Evolutionary conservation across 2,888 invertebrate genomes (phyloP).

Genomic region (Odontocerum albicorne): DNA sequence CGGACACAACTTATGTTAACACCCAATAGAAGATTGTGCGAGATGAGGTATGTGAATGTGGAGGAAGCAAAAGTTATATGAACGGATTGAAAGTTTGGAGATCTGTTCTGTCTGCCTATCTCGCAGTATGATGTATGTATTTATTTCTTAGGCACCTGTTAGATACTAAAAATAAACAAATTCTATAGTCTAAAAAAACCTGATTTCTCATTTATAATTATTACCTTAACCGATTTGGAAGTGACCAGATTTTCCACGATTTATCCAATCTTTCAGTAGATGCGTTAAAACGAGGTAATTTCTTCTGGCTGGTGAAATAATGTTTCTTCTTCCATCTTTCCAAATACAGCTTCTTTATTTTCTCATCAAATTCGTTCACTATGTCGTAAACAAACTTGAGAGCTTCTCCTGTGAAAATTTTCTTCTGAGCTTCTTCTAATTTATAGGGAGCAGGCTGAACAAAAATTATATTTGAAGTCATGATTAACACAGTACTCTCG

Average conservation of each 20-base stretch:
- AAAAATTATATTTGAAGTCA: constrained; percentile 36
- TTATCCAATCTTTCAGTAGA: constrained; percentile 49
- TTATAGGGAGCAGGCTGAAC: constrained; percentile 57
- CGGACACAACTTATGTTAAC: no score
- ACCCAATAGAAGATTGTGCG: no score
- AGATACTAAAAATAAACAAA: neutral
- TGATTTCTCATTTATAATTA: no score
- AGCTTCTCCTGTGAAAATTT: constrained; percentile 59
- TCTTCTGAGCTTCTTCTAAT: constrained; percentile 56
- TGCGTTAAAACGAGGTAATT: constrained; percentile 10
- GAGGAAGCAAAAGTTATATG: neutral
- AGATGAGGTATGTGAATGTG: neutral
- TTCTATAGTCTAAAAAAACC: no score
- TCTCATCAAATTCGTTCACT: constrained; percentile 52
- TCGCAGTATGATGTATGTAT: neutral
- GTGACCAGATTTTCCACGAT: constrained; percentile 61
- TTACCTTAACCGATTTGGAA: constrained; percentile 58
- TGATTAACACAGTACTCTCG: neutral
- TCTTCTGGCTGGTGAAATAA: constrained; percentile 38
- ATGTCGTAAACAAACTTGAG: constrained; percentile 59
- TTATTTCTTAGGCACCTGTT: neutral
- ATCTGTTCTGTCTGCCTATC: neutral
- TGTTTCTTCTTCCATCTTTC: constrained; percentile 48
- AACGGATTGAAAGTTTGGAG: neutral
- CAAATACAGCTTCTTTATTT: constrained; percentile 53